Percentiles rank a stretch among this genome's conserved stretches.
phyloP scores from a whole-genome alignment of 2,797 vertebrate genomes.

The Xenentodon cancila region DNA sequence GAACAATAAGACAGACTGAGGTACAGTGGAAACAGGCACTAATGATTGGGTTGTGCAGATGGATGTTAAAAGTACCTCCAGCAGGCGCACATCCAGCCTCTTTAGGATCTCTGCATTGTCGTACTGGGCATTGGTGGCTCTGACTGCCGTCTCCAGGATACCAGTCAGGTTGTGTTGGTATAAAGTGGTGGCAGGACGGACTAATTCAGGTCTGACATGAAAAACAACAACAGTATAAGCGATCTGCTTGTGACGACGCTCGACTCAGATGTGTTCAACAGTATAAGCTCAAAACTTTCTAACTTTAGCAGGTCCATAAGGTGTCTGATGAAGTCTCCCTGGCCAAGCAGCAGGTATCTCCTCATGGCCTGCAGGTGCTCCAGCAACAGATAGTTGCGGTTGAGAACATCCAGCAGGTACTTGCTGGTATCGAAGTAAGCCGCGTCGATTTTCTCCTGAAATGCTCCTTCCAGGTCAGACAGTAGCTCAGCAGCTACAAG shows the following conservation, averaged over 20 bases:
- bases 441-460: conserved; percentile 95
- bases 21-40: too few species aligned
- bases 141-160: conserved; percentile 94
- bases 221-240: fast-evolving
- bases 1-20: background rate
- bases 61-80: conserved; percentile 81
- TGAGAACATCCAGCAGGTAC: conserved; percentile 94
- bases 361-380: conserved; percentile 98
- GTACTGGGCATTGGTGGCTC: conserved; percentile 97
- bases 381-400: conserved; percentile 93
- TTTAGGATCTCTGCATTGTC: conserved; percentile 96
- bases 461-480: conserved; percentile 94
- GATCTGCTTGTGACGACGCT: background rate
- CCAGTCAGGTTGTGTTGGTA: conserved; percentile 99
- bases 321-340: conserved; percentile 98
- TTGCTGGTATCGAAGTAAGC: conserved; percentile 98
- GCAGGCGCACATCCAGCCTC: conserved; percentile 93
- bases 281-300: conserved; percentile 41
- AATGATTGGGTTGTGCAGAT: too few species aligned
- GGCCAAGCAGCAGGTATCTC: conserved; percentile 95
- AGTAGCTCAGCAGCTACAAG: conserved; percentile 90
- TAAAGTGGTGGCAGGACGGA: conserved; percentile 93
- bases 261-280: background rate
- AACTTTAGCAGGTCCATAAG: conserved; percentile 99
- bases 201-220: conserved; percentile 89